Conservation (phyloP, 1,140 invertebrate species). For the Tetraneura akinire region DNA sequence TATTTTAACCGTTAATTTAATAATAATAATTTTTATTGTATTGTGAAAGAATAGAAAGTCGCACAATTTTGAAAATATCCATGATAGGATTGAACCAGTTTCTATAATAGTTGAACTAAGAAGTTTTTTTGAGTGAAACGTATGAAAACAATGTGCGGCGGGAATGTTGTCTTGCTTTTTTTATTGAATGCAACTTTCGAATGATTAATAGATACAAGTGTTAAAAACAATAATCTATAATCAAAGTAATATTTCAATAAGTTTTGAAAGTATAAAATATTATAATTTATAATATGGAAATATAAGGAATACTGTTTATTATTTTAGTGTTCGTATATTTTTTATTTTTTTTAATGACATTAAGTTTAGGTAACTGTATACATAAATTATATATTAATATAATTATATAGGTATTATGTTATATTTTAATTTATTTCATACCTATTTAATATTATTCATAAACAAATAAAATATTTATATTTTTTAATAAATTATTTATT, state of each 20-base stretch:
- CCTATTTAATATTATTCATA: too few species aligned
- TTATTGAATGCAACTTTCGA: slow-evolving; percentile 3
- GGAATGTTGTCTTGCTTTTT: slow-evolving; percentile 1
- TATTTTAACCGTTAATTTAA: too few species aligned
- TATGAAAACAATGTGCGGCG: neutral
- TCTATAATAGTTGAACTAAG: neutral
- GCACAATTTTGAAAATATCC: neutral
- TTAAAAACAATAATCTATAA: neutral
- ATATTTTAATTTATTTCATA: too few species aligned
- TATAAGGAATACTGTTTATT: too few species aligned
- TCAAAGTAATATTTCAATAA: neutral
- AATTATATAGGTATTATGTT: too few species aligned
- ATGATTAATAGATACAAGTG: neutral
- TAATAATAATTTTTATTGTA: neutral
- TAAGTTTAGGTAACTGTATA: too few species aligned
- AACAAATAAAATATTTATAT: too few species aligned
- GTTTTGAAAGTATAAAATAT: neutral
- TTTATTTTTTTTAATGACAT: too few species aligned
- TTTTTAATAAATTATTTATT: too few species aligned
- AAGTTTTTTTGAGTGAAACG: slow-evolving; percentile 25
- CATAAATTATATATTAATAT: too few species aligned
- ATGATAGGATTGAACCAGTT: slow-evolving; percentile 9
- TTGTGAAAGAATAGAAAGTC: slow-evolving; percentile 21
- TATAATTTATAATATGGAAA: too few species aligned
- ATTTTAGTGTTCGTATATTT: too few species aligned